phyloP scores from a whole-genome alignment of 2,888 invertebrate genomes.

The Platycheirus rosarum region DNA sequence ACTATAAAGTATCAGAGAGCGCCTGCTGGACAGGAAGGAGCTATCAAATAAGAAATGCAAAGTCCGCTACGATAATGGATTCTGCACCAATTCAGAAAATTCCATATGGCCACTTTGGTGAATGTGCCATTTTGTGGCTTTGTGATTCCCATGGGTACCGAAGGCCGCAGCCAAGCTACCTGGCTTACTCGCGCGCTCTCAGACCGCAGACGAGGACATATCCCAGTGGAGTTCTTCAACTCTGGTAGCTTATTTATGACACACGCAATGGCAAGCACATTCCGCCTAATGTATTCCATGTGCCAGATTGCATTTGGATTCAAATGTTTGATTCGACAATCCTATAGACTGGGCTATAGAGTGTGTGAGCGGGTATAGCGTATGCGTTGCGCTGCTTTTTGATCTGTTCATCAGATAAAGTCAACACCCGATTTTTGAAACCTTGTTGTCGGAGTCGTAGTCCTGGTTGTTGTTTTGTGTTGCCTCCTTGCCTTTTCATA shows the following conservation, averaged over 20 bases:
- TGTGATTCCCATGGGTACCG: slow-evolving; percentile 54
- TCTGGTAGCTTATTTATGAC: slow-evolving; percentile 65
- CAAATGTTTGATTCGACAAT: slow-evolving; percentile 63
- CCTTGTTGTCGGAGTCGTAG: background rate
- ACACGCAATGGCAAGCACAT: slow-evolving; percentile 53
- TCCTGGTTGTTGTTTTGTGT: background rate
- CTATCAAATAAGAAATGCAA: slow-evolving; percentile 64
- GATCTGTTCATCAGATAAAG: slow-evolving; percentile 58
- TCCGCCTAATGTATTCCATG: slow-evolving; percentile 68
- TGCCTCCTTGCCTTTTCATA: background rate
- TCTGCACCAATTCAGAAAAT: slow-evolving; percentile 32
- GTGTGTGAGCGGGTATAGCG: no score
- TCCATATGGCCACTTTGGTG: slow-evolving; percentile 47
- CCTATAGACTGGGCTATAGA: no score
- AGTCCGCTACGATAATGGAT: slow-evolving; percentile 38
- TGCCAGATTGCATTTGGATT: slow-evolving; percentile 61
- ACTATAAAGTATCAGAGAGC: slow-evolving; percentile 7
- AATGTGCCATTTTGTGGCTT: slow-evolving; percentile 38
- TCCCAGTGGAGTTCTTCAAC: slow-evolving; percentile 57
- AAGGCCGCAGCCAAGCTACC: slow-evolving; percentile 7
- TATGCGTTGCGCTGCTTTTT: slow-evolving; percentile 41
- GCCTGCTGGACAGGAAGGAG: slow-evolving; percentile 41
- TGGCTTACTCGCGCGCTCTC: no score
- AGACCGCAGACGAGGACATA: background rate
- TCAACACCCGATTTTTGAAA: slow-evolving; percentile 41